Evolutionary conservation across 2,888 invertebrate species (phyloP), one percentile per base, ranked within the genome.

Genomic region (Chloroclystis v-ata): DNA sequence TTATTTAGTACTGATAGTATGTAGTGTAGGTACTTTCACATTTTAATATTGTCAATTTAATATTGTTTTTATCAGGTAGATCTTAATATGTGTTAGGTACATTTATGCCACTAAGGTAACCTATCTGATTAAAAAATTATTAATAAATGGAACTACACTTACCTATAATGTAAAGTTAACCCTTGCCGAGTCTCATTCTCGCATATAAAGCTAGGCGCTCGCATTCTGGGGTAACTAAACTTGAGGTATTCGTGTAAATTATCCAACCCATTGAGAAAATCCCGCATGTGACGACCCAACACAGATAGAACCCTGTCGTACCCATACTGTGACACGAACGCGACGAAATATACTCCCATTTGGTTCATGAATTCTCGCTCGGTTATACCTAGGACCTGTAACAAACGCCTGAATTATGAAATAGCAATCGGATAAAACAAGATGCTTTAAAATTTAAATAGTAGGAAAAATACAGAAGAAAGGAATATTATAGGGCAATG

Each of bases 241-340:
- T 98, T 95, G 37, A 99, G 89, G 76, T 99, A 99, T 76, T 98
- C 98, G 77, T 99, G 99, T 14, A 99, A 89, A 84, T 98, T 98
- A 82, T 99, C 98, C 61, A 99, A 86, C 0, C 96, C 97, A 72
- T 98, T 98, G 1, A 98, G 91, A 71, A 98, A 98, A 80, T 98
- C 98, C 43, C 98, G 89, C 92, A 98, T 95, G 75, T 98, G 96
- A 4, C 98, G 90, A 0, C 98, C 98, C 11, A 97, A 89, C 0
- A 97, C 96, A 1, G 95, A 95, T 4, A 97, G 80, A 0, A 97
- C 96, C 41, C 95, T 89, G 82, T 98, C 97, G 81, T 98, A 98
- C 9, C 97, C 98, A 70, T 97, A 98, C 65, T 97, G 97, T 14
- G 96, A 94, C 6, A 98, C 96, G 77, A 96, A 98, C 6, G 94